Evolutionary conservation across 2,888 invertebrate genomes (phyloP), one percentile per base, ranked within the genome.

Genomic region (Junonia oenone): DNA sequence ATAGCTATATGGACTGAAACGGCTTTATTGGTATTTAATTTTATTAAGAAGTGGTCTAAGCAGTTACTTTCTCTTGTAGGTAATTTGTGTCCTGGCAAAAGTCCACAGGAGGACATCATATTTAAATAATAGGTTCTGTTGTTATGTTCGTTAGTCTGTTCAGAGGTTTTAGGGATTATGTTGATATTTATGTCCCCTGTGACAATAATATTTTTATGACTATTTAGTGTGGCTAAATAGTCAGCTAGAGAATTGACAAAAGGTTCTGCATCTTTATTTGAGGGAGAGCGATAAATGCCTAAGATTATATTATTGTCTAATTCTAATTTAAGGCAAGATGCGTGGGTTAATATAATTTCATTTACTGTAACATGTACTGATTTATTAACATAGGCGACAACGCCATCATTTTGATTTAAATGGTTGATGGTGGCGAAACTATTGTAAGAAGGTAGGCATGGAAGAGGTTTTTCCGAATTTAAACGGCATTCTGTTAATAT

Each of bases 401-500:
- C 63, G 1, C 48, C 48, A 13, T 48, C 48, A 26, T 48, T 48
- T 48, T 48, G 19, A 9, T 48, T 37, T 8, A 48, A 48, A 13
- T 13, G n/a, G n/a, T 15, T 37, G 6, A 15, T 37, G 6, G 37
- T 37, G 6, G 15, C 15, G n/a, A 8, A 37, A 13, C 11, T 11
- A 15, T 37, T 37, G 37, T 37, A 37, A 13, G 13, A 11, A n/a
- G n/a, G 6, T 37, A 45, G 13, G n/a, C 27, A 8, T 13, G 45
- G 48, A 13, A 22, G 19, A 11, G 48, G 48, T 48, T 48, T 48
- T 2, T 37, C 22, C 2, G n/a, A 9, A 22, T 45, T 54, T 8
- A 63, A 14, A 15, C 60, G 26, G 19, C 63, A 63, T 55, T 63
- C 60, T 6, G 56, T 63, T 14, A 60, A n/a, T 9, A 56, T 13